Conservation (phyloP, 2,797 vertebrate species). For the Dendrocincla fuliginosa region DNA sequence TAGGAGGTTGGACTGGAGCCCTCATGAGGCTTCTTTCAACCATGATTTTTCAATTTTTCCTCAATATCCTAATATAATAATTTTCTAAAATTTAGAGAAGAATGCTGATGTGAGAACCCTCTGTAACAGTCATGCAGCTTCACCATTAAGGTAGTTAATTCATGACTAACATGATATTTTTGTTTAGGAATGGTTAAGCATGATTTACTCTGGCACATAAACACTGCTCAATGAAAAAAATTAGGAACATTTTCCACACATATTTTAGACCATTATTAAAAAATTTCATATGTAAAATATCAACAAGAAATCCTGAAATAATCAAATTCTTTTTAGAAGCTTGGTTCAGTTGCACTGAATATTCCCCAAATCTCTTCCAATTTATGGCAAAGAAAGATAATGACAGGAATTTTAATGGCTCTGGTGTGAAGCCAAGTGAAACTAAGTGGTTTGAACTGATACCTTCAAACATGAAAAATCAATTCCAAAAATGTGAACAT, state of each 20-base stretch:
- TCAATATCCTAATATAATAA: neutral
- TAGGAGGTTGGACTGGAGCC: neutral
- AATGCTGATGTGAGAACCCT: neutral
- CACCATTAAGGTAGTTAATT: neutral
- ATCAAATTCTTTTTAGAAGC: neutral
- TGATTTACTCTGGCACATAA: neutral
- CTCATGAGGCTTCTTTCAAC: neutral
- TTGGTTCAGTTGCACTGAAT: neutral
- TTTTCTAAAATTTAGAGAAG: neutral
- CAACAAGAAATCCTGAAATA: neutral
- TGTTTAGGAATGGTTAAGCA: neutral
- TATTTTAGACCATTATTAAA: neutral
- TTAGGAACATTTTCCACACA: neutral
- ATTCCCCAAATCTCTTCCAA: neutral
- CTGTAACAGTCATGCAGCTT: neutral
- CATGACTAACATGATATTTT: neutral
- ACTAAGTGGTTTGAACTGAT: neutral
- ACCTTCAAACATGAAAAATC: neutral
- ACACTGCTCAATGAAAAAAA: neutral
- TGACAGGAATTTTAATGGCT: neutral
- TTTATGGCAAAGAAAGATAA: neutral
- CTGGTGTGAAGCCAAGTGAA: neutral
- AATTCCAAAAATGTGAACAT: neutral
- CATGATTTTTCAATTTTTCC: neutral
- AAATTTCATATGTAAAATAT: neutral